These are phyloP conservation scores for Amphiprion percula DNA, from an alignment of 2,113 vertebrate species.

Conservation along the genomic window DNA sequence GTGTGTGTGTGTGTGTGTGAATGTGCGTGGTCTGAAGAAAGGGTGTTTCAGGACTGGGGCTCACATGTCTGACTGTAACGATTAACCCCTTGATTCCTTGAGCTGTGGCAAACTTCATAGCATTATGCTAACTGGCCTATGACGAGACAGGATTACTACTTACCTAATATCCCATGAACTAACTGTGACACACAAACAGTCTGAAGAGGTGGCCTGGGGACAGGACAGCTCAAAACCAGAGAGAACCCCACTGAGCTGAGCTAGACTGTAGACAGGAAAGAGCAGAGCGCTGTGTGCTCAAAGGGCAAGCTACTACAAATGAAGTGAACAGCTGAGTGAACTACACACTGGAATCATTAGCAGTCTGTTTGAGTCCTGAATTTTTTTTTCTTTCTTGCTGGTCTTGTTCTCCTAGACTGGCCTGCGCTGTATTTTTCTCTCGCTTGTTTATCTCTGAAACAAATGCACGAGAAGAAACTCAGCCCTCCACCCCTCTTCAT, in stretches of 20 bases:
- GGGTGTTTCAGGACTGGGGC: conserved; percentile 42
- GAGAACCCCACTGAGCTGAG: conserved; percentile 47
- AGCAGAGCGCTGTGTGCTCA: conserved; percentile 35
- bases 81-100: conserved; percentile 36
- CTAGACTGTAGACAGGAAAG: conserved; percentile 50
- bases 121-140: conserved; percentile 49
- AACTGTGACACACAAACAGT: conserved; percentile 14
- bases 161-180: conserved; percentile 59
- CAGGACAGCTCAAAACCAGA: conserved; percentile 20
- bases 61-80: conserved; percentile 38
- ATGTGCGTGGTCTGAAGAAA: conserved; percentile 60
- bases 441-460: conserved; percentile 49
- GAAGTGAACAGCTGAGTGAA: conserved; percentile 51
- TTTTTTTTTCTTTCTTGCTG: conserved; percentile 1
- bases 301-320: conserved; percentile 45
- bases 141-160: conserved; percentile 65
- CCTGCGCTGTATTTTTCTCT: conserved; percentile 27
- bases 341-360: conserved; percentile 50
- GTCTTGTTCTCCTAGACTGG: conserved; percentile 44
- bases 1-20: neutral
- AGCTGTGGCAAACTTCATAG: conserved; percentile 52
- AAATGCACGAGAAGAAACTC: conserved; percentile 52
- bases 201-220: conserved; percentile 46
- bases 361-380: conserved; percentile 28
- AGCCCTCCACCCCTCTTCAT: neutral